Conservation (phyloP, 2,113 vertebrate species). For the Todiramphus saurophagus region DNA sequence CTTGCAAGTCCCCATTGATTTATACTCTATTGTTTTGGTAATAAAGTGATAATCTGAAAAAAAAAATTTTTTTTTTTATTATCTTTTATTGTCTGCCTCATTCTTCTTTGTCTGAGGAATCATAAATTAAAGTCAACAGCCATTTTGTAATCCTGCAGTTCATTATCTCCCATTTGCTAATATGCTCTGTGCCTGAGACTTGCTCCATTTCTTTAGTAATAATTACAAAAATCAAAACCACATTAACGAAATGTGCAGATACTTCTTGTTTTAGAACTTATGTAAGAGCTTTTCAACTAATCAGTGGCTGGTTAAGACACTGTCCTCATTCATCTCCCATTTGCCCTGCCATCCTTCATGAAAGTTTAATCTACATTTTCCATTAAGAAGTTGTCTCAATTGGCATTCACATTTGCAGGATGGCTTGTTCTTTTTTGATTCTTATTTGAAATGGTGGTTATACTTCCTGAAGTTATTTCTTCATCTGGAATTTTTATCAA, state of each 20-base stretch:
- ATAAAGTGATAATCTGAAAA: slow-evolving; percentile 69
- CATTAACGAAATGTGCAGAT: slow-evolving; percentile 40
- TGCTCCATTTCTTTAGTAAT: slow-evolving; percentile 45
- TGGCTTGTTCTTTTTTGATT: background rate
- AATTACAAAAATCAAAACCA: slow-evolving; percentile 60
- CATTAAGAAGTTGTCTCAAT: background rate
- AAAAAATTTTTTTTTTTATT: slow-evolving; percentile 71
- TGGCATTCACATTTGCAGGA: background rate
- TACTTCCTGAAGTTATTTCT: background rate
- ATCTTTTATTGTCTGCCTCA: slow-evolving; percentile 57
- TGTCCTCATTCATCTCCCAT: slow-evolving; percentile 19
- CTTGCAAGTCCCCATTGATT: slow-evolving; percentile 26
- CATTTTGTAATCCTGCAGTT: slow-evolving; percentile 72
- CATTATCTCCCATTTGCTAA: slow-evolving; percentile 71
- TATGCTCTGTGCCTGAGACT: slow-evolving; percentile 47
- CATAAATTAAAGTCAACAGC: slow-evolving; percentile 72
- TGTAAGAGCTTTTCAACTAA: background rate
- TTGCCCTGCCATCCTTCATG: background rate
- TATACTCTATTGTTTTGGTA: slow-evolving; percentile 66
- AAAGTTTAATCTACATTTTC: slow-evolving; percentile 39
- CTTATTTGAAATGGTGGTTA: background rate
- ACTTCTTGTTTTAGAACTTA: slow-evolving; percentile 31
- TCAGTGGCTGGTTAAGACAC: background rate
- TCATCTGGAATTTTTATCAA: background rate
- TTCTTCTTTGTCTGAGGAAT: slow-evolving; percentile 62